phyloP scores from a whole-genome alignment of 2,113 vertebrate genomes.

The Uria aalge region DNA sequence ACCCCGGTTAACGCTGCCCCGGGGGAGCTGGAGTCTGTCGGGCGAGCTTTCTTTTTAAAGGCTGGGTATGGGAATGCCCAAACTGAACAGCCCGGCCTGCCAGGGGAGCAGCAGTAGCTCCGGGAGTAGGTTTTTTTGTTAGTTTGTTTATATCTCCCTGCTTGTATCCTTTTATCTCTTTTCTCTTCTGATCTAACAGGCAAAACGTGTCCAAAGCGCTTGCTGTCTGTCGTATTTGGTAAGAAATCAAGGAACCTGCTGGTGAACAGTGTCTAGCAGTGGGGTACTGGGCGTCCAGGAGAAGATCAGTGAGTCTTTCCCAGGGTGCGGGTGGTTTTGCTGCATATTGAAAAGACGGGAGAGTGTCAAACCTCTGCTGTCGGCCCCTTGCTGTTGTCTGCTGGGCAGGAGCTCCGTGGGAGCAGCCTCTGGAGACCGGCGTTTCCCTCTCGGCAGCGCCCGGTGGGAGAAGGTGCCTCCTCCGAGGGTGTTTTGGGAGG shows the following conservation, averaged over 20 bases:
- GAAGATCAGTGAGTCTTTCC: not conserved
- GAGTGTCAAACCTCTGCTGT: not conserved
- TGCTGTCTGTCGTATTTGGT: not conserved
- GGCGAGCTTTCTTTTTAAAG: not conserved
- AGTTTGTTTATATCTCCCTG: not conserved
- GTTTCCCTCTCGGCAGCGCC: accelerated
- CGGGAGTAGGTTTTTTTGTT: not conserved
- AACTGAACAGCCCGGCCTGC: not conserved
- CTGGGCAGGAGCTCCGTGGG: not conserved
- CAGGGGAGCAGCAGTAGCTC: not conserved
- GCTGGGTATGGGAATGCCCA: not conserved
- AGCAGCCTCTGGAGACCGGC: not conserved
- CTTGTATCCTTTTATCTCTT: not conserved
- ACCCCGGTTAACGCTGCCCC: accelerated
- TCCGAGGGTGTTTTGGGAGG: not conserved
- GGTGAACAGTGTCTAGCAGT: not conserved
- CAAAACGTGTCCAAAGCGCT: not conserved
- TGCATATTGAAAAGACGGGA: accelerated
- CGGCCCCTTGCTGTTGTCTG: not conserved
- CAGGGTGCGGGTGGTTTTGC: accelerated
- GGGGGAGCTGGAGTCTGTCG: not conserved
- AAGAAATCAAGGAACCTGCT: not conserved
- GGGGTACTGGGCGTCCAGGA: not conserved
- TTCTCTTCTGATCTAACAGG: not conserved
- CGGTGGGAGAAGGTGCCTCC: not conserved